phyloP scores from a whole-genome alignment of 2,797 vertebrate species.

The Nyctibius grandis region DNA sequence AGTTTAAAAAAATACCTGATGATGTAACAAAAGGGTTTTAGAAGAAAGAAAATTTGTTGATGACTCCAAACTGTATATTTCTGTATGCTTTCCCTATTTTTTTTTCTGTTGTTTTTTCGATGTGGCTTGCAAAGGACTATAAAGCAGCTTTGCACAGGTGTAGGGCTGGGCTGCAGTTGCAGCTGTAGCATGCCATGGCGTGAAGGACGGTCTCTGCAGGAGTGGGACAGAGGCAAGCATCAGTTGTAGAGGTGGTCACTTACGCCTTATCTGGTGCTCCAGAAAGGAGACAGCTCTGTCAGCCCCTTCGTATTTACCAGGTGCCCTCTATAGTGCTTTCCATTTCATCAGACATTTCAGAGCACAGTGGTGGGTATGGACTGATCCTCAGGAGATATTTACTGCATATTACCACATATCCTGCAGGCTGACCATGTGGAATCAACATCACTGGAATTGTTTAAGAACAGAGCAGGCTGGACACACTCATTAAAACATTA shows the following conservation, averaged over 20 bases:
- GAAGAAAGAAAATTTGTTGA: not conserved
- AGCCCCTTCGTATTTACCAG: rapidly evolving
- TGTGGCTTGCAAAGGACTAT: not conserved
- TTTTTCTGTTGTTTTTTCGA: not conserved
- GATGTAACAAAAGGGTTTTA: not conserved
- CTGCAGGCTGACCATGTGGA: not conserved
- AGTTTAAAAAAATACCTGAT: not conserved
- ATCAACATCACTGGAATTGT: not conserved
- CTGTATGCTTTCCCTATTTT: not conserved
- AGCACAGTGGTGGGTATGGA: not conserved
- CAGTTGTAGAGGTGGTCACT: too few species aligned
- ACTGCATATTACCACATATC: rapidly evolving
- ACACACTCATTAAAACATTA: not conserved
- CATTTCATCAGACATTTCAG: not conserved
- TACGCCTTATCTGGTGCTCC: rapidly evolving
- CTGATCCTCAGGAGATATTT: not conserved
- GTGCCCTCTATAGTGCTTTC: not conserved
- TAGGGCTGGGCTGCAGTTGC: not conserved
- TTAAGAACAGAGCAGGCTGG: not conserved
- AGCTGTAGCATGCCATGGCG: too few species aligned
- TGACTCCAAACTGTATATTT: not conserved
- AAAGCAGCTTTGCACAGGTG: too few species aligned
- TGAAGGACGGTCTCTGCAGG: not conserved
- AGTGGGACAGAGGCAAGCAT: too few species aligned
- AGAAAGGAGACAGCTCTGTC: rapidly evolving